These are phyloP conservation scores for Corbicula japonica DNA, from an alignment of 2,888 invertebrate genomes.

Conservation along the genomic window DNA sequence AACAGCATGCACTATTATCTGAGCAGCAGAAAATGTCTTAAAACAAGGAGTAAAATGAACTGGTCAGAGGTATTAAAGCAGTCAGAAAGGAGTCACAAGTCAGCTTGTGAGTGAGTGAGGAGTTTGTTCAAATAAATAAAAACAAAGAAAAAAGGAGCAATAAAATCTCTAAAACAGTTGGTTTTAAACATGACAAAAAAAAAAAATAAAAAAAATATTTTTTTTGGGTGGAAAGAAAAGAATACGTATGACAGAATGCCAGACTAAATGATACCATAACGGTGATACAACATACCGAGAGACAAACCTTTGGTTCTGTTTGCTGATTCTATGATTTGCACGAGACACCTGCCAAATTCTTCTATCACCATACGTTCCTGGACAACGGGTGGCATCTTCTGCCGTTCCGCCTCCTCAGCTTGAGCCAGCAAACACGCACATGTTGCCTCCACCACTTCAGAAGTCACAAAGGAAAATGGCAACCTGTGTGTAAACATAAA, in stretches of 20 bases:
- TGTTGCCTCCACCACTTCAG: conserved; percentile 98
- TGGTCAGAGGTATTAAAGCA: too few species aligned
- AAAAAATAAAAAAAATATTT: too few species aligned
- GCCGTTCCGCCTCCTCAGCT: conserved; percentile 92
- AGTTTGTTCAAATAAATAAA: too few species aligned
- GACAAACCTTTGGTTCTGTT: conserved; percentile 87
- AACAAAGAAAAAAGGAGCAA: too few species aligned
- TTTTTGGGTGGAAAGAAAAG: not conserved
- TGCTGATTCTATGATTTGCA: conserved; percentile 95
- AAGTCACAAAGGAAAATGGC: conserved; percentile 96
- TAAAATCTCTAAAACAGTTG: too few species aligned
- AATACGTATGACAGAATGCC: not conserved
- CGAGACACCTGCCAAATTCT: conserved; percentile 97
- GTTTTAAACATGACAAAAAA: too few species aligned
- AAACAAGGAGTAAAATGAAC: too few species aligned
- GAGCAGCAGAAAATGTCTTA: too few species aligned
- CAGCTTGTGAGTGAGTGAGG: too few species aligned
- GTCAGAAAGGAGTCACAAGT: too few species aligned
- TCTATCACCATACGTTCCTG: conserved; percentile 93
- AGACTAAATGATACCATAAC: not conserved
- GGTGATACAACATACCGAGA: not conserved
- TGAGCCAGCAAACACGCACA: conserved; percentile 98
- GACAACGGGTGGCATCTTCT: conserved; percentile 89
- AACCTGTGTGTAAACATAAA: conserved; percentile 87
- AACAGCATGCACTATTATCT: too few species aligned